Percentiles rank a stretch among this genome's conserved stretches.
phyloP scores from a whole-genome alignment of 2,888 invertebrate species.

The Neoascia interrupta region DNA sequence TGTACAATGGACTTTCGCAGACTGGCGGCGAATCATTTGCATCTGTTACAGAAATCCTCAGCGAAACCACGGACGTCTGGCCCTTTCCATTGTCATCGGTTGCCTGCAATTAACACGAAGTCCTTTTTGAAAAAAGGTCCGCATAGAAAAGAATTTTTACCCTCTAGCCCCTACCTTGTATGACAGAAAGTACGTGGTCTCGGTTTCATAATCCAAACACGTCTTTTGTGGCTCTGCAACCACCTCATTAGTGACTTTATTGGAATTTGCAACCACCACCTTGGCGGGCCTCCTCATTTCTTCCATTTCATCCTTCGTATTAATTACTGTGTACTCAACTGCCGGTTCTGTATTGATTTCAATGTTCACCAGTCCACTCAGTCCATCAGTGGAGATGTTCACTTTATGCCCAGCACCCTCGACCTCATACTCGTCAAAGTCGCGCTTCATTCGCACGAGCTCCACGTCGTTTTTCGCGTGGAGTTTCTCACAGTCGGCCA shows the following conservation, averaged over 20 bases:
- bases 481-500: constrained; percentile 85
- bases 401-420: constrained; percentile 65
- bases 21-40: constrained; percentile 94
- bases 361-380: constrained; percentile 67
- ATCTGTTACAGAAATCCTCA: constrained; percentile 89
- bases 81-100: constrained; percentile 91
- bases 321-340: constrained; percentile 75
- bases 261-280: constrained; percentile 61
- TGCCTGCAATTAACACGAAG: constrained; percentile 82
- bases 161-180: constrained; percentile 84
- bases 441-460: constrained; percentile 73
- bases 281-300: constrained; percentile 41
- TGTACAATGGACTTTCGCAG: constrained; percentile 88
- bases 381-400: constrained; percentile 62
- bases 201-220: constrained; percentile 92
- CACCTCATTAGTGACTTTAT: constrained; percentile 70
- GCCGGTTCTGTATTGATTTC: constrained; percentile 75
- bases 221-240: constrained; percentile 81
- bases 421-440: constrained; percentile 71
- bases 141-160: not conserved
- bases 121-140: no score
- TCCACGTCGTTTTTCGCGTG: constrained; percentile 37
- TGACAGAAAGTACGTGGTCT: constrained; percentile 89
- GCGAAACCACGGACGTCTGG: constrained; percentile 87
- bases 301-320: constrained; percentile 37